Evolutionary conservation across 2,888 invertebrate genomes (phyloP).

Genomic region (Eledone cirrhosa): DNA sequence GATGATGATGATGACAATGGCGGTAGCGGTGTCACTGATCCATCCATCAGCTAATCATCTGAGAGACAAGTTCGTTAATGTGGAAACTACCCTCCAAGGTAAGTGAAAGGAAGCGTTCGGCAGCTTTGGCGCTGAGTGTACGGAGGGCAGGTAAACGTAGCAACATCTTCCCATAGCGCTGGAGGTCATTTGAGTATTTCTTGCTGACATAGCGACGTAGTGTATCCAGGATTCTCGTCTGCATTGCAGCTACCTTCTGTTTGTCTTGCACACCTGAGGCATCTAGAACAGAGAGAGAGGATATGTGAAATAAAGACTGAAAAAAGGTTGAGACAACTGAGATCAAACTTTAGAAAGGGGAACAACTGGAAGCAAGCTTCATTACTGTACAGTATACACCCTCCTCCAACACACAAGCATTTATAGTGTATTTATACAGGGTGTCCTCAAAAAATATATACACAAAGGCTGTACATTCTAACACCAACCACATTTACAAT

Average conservation of each 20-base stretch:
- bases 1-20: no score
- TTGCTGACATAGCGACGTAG: slow-evolving; percentile 58
- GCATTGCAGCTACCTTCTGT: slow-evolving; percentile 53
- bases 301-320: background rate
- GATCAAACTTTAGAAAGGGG: no score
- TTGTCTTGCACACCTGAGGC: slow-evolving; percentile 63
- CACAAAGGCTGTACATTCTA: no score
- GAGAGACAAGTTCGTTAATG: slow-evolving; percentile 63
- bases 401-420: no score
- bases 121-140: slow-evolving; percentile 65
- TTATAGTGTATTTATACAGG: no score
- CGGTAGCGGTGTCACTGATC: no score
- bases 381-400: no score
- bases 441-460: no score
- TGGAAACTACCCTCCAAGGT: slow-evolving; percentile 63
- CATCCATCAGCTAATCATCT: slow-evolving; percentile 59
- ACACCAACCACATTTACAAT: no score
- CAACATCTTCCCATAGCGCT: slow-evolving; percentile 62
- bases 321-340: no score
- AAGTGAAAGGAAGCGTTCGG: slow-evolving; percentile 62
- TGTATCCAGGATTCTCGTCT: slow-evolving; percentile 61
- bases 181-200: slow-evolving; percentile 53
- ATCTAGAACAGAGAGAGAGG: slow-evolving; percentile 49
- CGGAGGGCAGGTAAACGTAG: slow-evolving; percentile 64
- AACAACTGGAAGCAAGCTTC: no score